Conservation (phyloP, 2,888 invertebrate species). For the Hypena proboscidalis region DNA sequence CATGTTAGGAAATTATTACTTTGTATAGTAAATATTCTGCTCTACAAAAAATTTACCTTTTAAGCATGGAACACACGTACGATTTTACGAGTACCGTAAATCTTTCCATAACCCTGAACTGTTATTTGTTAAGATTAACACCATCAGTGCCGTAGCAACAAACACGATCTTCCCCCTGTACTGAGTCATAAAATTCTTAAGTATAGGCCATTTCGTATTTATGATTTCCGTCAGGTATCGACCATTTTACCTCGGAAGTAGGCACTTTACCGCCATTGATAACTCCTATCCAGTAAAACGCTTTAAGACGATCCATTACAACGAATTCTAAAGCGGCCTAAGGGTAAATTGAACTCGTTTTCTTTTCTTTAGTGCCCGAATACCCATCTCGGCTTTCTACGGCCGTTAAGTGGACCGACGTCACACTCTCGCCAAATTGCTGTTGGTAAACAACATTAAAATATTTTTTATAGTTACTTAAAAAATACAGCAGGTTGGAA, state of each 20-base stretch:
- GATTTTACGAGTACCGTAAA: constrained; percentile 6
- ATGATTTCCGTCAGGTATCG: constrained; percentile 66
- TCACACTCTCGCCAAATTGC: constrained; percentile 30
- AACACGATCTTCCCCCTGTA: constrained; percentile 30
- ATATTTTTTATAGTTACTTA: constrained; percentile 39
- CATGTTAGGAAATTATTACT: too few relatives aligned
- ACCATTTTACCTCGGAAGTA: constrained; percentile 61
- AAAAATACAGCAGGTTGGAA: constrained; percentile 31
- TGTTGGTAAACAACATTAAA: constrained; percentile 42
- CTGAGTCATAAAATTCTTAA: constrained; percentile 54
- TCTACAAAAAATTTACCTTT: neutral
- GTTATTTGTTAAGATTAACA: constrained; percentile 38
- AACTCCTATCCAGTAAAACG: constrained; percentile 56
- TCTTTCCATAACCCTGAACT: constrained; percentile 23
- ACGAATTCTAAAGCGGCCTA: constrained; percentile 47
- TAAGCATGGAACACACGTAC: neutral
- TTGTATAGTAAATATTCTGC: too few relatives aligned
- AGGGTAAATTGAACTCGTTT: constrained; percentile 35
- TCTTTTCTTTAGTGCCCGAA: constrained; percentile 30
- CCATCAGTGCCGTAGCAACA: constrained; percentile 20
- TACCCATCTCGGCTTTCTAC: constrained; percentile 17
- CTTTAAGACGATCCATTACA: constrained; percentile 55
- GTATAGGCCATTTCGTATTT: constrained; percentile 64
- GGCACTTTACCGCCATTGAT: constrained; percentile 65
- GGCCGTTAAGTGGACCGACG: constrained; percentile 32